Percentiles rank a stretch among this genome's conserved stretches.
Evolutionary conservation across 2,888 invertebrate species (phyloP).

Genomic region (Hydriomena furcata): DNA sequence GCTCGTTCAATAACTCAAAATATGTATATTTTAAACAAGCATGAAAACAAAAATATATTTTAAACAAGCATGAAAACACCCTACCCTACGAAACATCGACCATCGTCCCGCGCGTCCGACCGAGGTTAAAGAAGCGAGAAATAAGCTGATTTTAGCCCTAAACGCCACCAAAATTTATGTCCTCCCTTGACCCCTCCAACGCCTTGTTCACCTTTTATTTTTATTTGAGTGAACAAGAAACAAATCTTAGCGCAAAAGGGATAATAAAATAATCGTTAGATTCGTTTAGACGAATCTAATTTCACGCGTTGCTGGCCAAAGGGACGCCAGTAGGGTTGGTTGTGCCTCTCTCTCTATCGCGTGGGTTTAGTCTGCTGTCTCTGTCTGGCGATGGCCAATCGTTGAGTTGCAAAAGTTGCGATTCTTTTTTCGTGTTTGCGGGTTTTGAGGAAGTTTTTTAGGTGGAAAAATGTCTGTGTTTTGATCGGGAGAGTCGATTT

Average conservation of each 20-base stretch:
- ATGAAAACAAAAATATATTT: no score
- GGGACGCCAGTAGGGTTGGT: slow-evolving; percentile 62
- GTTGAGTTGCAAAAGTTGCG: slow-evolving; percentile 54
- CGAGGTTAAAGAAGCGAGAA: slow-evolving; percentile 73
- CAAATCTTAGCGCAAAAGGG: slow-evolving; percentile 83
- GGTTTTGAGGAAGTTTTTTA: slow-evolving; percentile 56
- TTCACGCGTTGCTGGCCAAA: slow-evolving; percentile 81
- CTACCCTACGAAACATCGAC: slow-evolving; percentile 18
- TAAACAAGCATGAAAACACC: no score
- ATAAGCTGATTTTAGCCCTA: slow-evolving; percentile 75
- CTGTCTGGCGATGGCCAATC: slow-evolving; percentile 62
- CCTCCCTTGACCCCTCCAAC: slow-evolving; percentile 74
- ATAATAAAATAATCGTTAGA: slow-evolving; percentile 84
- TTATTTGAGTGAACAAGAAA: slow-evolving; percentile 84
- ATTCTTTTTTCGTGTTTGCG: slow-evolving; percentile 71
- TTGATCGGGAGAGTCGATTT: slow-evolving; percentile 21
- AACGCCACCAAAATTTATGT: slow-evolving; percentile 73
- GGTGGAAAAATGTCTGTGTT: slow-evolving; percentile 24
- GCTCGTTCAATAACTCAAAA: slow-evolving; percentile 21
- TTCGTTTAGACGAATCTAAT: slow-evolving; percentile 83
- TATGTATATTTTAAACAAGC: slow-evolving; percentile 27
- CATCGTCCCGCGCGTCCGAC: slow-evolving; percentile 42
- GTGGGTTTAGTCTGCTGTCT: slow-evolving; percentile 38
- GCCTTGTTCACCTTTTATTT: slow-evolving; percentile 82
- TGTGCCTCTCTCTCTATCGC: slow-evolving; percentile 54